Percentiles rank a stretch among this genome's conserved stretches.
phyloP scores from a whole-genome alignment of 2,113 vertebrate genomes.

The Spea multiplicata region DNA sequence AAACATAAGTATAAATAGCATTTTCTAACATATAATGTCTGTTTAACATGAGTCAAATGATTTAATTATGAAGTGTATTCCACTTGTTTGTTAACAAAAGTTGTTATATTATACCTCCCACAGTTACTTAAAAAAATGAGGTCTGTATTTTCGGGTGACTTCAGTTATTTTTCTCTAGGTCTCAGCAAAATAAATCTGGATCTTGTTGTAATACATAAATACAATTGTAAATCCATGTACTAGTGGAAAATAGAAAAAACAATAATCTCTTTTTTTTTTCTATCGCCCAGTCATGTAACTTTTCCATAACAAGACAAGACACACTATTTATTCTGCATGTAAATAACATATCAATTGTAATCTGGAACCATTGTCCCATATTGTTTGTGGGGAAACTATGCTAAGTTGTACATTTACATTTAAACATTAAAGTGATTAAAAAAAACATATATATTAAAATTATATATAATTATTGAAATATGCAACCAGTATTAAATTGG shows the following conservation, averaged over 20 bases:
- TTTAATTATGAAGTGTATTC: constrained; percentile 20
- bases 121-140: constrained; percentile 14
- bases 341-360: too few species aligned
- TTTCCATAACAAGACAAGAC: too few species aligned
- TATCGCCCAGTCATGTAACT: not conserved
- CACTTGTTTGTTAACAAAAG: constrained; percentile 28
- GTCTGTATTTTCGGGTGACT: constrained; percentile 13
- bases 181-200: constrained; percentile 32
- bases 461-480: too few species aligned
- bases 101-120: constrained; percentile 35
- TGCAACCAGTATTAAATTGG: too few species aligned
- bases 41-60: constrained; percentile 4
- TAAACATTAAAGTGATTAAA: too few species aligned
- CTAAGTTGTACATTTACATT: too few species aligned
- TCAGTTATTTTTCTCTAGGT: not conserved
- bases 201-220: constrained; percentile 33
- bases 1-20: not conserved
- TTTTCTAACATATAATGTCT: constrained; percentile 13
- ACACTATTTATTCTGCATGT: too few species aligned
- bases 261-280: constrained; percentile 2
- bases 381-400: too few species aligned
- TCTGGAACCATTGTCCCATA: too few species aligned
- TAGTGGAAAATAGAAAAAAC: constrained; percentile 17
- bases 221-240: constrained; percentile 7
- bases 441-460: too few species aligned